These are phyloP conservation scores for Temnothorax curvispinosus DNA, from an alignment of 1,140 invertebrate genomes.

Conservation along the genomic window DNA sequence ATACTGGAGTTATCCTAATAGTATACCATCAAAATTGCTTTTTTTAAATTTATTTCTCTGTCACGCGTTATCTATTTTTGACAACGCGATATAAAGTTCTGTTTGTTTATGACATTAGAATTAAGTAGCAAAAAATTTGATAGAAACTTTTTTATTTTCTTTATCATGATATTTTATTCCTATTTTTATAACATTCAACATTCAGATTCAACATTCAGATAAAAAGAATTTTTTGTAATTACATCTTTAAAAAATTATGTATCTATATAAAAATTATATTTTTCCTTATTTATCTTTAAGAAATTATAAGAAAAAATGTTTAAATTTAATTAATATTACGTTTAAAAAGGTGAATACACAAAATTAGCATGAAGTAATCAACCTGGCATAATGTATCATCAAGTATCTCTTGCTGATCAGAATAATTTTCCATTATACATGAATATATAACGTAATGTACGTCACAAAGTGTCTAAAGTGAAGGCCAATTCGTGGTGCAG, in stretches of 20 bases:
- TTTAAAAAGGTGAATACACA: background rate
- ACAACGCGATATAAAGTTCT: background rate
- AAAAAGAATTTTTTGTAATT: background rate
- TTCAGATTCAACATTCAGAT: background rate
- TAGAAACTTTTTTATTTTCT: background rate
- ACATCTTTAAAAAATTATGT: background rate
- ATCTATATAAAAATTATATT: background rate
- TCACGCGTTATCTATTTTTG: background rate
- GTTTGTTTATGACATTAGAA: background rate
- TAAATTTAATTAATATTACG: background rate
- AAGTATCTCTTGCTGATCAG: background rate
- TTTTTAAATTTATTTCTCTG: background rate
- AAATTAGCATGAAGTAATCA: background rate
- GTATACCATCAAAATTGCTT: background rate
- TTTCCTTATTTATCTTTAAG: background rate
- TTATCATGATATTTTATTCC: background rate
- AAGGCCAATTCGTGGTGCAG: background rate
- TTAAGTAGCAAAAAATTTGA: background rate
- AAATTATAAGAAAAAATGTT: background rate
- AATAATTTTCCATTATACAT: background rate
- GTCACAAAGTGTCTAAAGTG: slow-evolving; percentile 25
- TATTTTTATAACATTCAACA: background rate
- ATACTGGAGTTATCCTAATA: too few species aligned
- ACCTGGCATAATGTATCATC: background rate
- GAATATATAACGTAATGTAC: background rate